These are phyloP conservation scores for Cotesia congregata DNA, from an alignment of 2,888 invertebrate genomes.

Conservation along the genomic window DNA sequence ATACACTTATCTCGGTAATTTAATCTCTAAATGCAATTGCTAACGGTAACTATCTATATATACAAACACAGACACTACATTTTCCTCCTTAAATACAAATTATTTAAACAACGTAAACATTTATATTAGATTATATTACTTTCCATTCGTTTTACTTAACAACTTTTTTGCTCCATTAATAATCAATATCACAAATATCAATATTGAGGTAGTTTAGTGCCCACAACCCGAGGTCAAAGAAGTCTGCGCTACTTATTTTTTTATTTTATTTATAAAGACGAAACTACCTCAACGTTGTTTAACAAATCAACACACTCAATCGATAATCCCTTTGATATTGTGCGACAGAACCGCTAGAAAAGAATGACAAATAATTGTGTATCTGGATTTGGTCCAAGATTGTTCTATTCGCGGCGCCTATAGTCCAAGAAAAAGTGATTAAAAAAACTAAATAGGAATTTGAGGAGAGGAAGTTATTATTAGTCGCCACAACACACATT, in stretches of 20 bases:
- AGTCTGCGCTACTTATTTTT: too few relatives aligned
- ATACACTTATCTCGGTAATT: slow-evolving; percentile 52
- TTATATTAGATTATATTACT: slow-evolving; percentile 35
- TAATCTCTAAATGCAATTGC: slow-evolving; percentile 51
- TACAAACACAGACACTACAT: slow-evolving; percentile 1
- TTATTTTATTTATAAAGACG: too few relatives aligned
- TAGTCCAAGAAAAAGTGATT: neutral
- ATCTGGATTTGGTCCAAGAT: slow-evolving; percentile 23
- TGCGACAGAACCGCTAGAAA: neutral
- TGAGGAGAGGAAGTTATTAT: slow-evolving; percentile 5
- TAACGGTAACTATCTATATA: slow-evolving; percentile 39
- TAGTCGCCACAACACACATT: slow-evolving; percentile 1
- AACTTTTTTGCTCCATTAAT: slow-evolving; percentile 11
- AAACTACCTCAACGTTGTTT: too few relatives aligned
- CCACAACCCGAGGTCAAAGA: too few relatives aligned
- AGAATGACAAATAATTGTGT: slow-evolving; percentile 28
- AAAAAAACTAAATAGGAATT: neutral
- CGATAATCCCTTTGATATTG: slow-evolving; percentile 3
- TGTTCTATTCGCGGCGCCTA: slow-evolving; percentile 20
- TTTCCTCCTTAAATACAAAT: neutral
- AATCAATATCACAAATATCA: neutral
- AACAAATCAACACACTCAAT: neutral
- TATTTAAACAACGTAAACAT: slow-evolving; percentile 8
- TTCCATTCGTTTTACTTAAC: slow-evolving; percentile 30
- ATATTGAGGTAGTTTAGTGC: neutral